Percentiles rank a stretch among this genome's conserved stretches.
Conservation (phyloP, 2,888 invertebrate species). For the Argynnis bischoffii region DNA sequence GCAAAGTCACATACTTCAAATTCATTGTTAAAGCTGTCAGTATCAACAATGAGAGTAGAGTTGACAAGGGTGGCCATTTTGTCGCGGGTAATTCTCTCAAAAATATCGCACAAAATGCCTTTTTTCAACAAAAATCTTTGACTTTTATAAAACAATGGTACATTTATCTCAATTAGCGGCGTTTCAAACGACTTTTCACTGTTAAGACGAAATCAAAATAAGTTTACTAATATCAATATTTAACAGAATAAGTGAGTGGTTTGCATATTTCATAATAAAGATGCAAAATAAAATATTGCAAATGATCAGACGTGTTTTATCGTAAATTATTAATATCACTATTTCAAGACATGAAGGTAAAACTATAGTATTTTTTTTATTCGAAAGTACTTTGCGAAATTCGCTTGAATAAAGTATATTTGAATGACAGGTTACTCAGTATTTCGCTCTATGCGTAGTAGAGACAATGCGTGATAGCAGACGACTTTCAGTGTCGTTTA, state of each 20-base stretch:
- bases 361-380: no score
- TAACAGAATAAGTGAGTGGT: not conserved
- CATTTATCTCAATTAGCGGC: constrained; percentile 56
- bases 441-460: no score
- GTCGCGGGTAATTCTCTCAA: constrained; percentile 43
- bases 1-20: constrained; percentile 8
- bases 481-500: no score
- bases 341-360: no score
- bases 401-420: no score
- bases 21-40: constrained; percentile 33
- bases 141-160: constrained; percentile 26
- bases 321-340: no score
- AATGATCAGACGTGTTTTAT: no score
- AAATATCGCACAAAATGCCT: constrained; percentile 28
- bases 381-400: no score
- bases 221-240: not conserved
- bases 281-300: no score
- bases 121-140: constrained; percentile 19
- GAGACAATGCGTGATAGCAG: no score
- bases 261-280: no score
- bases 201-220: constrained; percentile 30
- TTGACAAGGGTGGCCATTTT: constrained; percentile 45
- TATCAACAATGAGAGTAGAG: constrained; percentile 35
- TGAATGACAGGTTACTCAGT: no score
- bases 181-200: constrained; percentile 56